phyloP scores from a whole-genome alignment of 2,113 vertebrate species.

The Sakesphorus luctuosus region DNA sequence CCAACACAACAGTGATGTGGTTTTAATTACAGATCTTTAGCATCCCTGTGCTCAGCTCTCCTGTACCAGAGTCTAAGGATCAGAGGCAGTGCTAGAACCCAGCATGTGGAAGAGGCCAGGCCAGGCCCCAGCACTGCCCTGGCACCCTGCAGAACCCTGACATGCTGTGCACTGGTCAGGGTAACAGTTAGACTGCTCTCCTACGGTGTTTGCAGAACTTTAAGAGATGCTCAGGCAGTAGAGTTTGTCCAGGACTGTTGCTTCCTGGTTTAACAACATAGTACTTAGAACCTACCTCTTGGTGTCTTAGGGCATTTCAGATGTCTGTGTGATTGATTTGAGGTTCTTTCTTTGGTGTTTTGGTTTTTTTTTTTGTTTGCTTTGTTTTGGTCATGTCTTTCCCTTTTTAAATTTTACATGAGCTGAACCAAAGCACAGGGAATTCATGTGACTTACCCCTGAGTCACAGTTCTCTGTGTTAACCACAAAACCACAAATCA shows the following conservation, averaged over 20 bases:
- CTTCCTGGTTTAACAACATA: not conserved
- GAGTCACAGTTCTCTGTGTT: not conserved
- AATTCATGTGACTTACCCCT: not conserved
- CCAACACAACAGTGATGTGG: not conserved
- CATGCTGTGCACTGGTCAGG: not conserved
- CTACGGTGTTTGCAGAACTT: not conserved
- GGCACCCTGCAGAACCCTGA: not conserved
- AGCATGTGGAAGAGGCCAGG: not conserved
- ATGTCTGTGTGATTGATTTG: not conserved
- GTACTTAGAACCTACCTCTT: not conserved
- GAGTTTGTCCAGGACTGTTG: not conserved
- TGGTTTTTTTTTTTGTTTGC: not conserved
- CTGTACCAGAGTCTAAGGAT: not conserved
- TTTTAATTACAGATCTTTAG: not conserved
- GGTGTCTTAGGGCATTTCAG: not conserved
- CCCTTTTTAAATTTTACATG: not conserved
- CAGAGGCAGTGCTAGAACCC: not conserved
- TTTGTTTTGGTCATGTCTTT: not conserved
- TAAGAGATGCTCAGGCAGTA: not conserved
- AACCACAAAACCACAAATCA: not conserved
- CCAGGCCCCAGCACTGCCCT: not conserved
- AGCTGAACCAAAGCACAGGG: not conserved
- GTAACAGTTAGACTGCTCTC: not conserved
- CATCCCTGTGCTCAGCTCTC: not conserved
- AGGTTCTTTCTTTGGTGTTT: not conserved